Evolutionary conservation across 1,140 invertebrate genomes (phyloP).

Genomic region (Drosophila ohnishii): DNA sequence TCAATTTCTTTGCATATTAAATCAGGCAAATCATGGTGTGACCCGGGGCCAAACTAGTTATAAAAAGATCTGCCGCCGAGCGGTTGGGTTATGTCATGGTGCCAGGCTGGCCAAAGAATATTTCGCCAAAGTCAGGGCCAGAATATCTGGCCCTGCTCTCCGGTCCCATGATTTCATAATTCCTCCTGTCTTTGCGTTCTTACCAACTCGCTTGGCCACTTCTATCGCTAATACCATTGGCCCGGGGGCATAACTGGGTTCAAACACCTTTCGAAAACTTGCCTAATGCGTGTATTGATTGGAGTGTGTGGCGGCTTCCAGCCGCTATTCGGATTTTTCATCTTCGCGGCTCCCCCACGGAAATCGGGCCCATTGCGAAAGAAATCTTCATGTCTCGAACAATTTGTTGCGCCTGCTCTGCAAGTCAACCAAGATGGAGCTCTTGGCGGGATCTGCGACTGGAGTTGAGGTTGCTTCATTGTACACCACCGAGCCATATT

Average conservation of each 20-base stretch:
- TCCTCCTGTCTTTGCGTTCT: constrained; percentile 53
- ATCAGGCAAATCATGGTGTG: constrained; percentile 70
- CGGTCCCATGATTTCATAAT: constrained; percentile 59
- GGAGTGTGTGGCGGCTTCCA: constrained; percentile 37
- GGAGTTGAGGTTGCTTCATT: constrained; percentile 31
- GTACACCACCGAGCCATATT: constrained; percentile 40
- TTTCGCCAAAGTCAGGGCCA: constrained; percentile 47
- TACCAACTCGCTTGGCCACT: constrained; percentile 53
- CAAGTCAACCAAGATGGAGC: constrained; percentile 33
- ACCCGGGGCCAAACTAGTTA: constrained; percentile 68
- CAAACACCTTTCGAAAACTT: constrained; percentile 77
- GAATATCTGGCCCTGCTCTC: constrained; percentile 2
- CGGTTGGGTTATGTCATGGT: constrained; percentile 63
- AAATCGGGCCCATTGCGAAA: constrained; percentile 52
- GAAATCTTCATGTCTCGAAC: constrained; percentile 52
- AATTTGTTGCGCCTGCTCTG: constrained; percentile 52
- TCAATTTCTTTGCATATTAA: constrained; percentile 61
- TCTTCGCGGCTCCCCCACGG: constrained; percentile 34
- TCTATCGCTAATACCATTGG: constrained; percentile 30
- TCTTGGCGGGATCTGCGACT: constrained; percentile 11
- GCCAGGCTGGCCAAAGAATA: constrained; percentile 32
- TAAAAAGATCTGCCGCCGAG: constrained; percentile 48
- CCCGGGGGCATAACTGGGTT: constrained; percentile 61
- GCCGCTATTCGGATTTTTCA: constrained; percentile 29
- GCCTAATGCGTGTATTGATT: constrained; percentile 71